phyloP scores from a whole-genome alignment of 92 coral and sea anemone species.

The Zoanthus sociatus region DNA sequence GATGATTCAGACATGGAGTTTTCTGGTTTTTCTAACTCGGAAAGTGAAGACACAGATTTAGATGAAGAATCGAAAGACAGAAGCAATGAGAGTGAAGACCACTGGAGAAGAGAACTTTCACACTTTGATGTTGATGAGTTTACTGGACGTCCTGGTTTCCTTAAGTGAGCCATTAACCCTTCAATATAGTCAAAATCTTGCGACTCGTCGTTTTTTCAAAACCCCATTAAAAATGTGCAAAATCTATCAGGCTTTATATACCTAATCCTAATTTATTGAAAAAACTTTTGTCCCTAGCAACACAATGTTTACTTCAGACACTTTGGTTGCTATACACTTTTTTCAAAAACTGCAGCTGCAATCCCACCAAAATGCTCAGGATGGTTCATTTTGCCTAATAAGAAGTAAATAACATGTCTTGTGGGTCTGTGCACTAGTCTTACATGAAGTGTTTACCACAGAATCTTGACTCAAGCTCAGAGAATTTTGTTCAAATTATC shows the following conservation, averaged over 20 bases:
- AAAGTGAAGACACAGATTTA: constrained; percentile 5
- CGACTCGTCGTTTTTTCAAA: constrained; percentile 3
- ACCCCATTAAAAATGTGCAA: constrained; percentile 22
- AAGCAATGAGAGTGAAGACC: neutral
- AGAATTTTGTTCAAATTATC: constrained; percentile 6
- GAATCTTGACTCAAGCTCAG: constrained; percentile 1
- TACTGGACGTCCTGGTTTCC: constrained; percentile 15
- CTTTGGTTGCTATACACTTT: constrained; percentile 24
- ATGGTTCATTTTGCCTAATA: constrained; percentile 22
- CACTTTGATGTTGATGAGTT: constrained; percentile 9
- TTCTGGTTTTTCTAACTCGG: constrained; percentile 7
- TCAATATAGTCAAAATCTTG: constrained; percentile 25
- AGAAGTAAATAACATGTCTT: constrained; percentile 23
- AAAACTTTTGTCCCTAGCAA: constrained; percentile 20
- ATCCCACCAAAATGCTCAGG: constrained; percentile 24
- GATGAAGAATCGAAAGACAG: constrained; percentile 5
- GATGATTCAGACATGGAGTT: constrained; percentile 3
- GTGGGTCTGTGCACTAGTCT: constrained; percentile 25
- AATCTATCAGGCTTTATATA: constrained; percentile 22
- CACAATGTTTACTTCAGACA: constrained; percentile 23
- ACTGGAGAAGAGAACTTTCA: constrained; percentile 17
- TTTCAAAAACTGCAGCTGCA: constrained; percentile 19
- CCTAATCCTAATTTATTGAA: constrained; percentile 13
- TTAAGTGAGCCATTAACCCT: neutral
- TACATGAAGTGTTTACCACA: constrained; percentile 24